Conservation (phyloP, 2,797 vertebrate species). For the Oophaga sylvatica region DNA sequence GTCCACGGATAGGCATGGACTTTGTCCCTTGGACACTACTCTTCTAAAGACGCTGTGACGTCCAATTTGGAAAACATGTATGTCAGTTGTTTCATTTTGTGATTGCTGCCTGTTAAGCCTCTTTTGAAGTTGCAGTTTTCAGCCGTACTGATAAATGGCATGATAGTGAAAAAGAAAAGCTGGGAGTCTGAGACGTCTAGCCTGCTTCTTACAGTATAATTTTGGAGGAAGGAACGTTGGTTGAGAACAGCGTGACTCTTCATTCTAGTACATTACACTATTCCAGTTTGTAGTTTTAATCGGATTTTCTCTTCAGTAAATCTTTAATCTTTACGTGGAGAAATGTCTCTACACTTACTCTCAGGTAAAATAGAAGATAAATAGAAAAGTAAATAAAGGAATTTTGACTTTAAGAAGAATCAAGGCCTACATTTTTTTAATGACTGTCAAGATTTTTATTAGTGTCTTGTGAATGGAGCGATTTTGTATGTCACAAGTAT, state of each 20-base stretch:
- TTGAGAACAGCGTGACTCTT: constrained; percentile 22
- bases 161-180: background rate
- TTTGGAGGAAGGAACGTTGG: constrained; percentile 19
- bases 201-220: background rate
- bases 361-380: background rate
- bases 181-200: constrained; percentile 1
- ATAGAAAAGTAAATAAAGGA: background rate
- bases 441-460: background rate
- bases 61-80: background rate
- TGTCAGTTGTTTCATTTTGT: background rate
- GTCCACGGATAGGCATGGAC: background rate
- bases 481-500: background rate
- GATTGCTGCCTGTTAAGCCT: background rate
- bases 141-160: background rate
- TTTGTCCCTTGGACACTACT: background rate
- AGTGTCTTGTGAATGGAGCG: background rate
- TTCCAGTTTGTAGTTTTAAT: background rate
- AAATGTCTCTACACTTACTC: background rate
- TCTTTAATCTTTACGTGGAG: constrained; percentile 15
- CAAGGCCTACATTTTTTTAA: background rate
- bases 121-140: background rate
- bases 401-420: background rate
- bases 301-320: constrained; percentile 6
- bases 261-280: background rate
- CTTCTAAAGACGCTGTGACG: background rate